Conservation (phyloP, 2,888 invertebrate species). For the Rhagonycha fulva region DNA sequence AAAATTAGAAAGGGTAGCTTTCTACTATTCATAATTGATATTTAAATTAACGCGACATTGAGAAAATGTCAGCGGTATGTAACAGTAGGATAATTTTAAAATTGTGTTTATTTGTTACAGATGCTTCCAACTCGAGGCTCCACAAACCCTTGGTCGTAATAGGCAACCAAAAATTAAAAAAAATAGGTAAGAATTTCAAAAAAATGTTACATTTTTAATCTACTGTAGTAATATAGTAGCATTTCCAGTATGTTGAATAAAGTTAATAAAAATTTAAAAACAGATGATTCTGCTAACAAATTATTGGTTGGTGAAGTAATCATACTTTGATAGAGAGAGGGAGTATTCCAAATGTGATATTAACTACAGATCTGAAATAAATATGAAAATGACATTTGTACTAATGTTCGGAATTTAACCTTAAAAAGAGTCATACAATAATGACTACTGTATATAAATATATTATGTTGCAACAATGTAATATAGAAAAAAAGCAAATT, state of each 20-base stretch:
- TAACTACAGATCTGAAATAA: background rate
- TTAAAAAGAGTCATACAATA: background rate
- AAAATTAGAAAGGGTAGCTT: no score
- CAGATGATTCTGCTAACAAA: background rate
- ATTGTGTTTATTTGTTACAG: background rate
- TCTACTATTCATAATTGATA: no score
- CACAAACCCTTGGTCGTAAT: background rate
- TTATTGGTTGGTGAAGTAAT: background rate
- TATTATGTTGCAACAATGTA: background rate
- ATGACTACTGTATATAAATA: background rate
- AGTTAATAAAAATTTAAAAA: background rate
- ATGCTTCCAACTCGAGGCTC: background rate
- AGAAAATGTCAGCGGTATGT: no score
- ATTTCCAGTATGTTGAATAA: background rate
- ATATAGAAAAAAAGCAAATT: background rate
- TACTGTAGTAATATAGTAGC: background rate
- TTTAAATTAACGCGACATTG: no score
- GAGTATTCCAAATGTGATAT: background rate
- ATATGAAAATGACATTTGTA: background rate
- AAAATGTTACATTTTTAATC: background rate
- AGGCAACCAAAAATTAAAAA: background rate
- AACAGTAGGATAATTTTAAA: background rate
- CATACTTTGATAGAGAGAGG: background rate
- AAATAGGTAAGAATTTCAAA: background rate
- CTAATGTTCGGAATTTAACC: background rate